A percentile compares a stretch with the other conserved stretches of the same genome.
These are phyloP conservation scores for Seriola quinqueradiata DNA, from an alignment of 2,113 vertebrate species.

Conservation along the genomic window DNA sequence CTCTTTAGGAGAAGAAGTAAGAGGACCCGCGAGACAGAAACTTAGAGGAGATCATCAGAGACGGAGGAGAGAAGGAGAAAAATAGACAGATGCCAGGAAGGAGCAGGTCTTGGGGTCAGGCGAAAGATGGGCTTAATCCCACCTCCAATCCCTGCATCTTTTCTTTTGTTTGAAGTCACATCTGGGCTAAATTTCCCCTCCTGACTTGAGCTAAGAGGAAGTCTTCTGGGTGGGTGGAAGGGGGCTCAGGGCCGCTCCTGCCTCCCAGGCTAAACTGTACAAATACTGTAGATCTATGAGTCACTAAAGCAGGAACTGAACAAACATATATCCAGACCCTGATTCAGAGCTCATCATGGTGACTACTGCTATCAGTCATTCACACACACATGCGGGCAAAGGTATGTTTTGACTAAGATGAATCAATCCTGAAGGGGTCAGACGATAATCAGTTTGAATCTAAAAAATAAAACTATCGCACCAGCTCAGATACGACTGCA, in stretches of 20 bases:
- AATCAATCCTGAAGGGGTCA: neutral
- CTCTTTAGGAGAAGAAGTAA: conserved; percentile 46
- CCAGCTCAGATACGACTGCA: neutral
- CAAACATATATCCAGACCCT: conserved; percentile 35
- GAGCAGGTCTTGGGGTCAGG: conserved; percentile 77
- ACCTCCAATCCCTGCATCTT: conserved; percentile 80
- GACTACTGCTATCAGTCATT: conserved; percentile 31
- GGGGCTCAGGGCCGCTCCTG: conserved; percentile 53
- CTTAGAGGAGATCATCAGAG: conserved; percentile 52
- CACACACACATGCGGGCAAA: conserved; percentile 1
- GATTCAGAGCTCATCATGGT: conserved; percentile 37
- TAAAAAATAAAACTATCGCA: conserved; percentile 1
- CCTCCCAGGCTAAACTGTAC: conserved; percentile 73
- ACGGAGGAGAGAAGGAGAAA: conserved; percentile 61
- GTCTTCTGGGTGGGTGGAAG: conserved; percentile 74
- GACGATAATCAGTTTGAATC: neutral
- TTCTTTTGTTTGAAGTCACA: conserved; percentile 84
- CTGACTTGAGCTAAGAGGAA: conserved; percentile 77
- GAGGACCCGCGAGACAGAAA: conserved; percentile 37
- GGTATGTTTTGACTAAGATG: conserved; percentile 34
- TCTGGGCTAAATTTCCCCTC: conserved; percentile 82
- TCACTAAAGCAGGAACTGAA: conserved; percentile 47
- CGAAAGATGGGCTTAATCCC: conserved; percentile 81
- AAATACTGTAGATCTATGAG: conserved; percentile 63
- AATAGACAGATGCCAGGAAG: conserved; percentile 80